Evolutionary conservation across 2,113 vertebrate genomes (phyloP).

Genomic region (Nicator chloris): DNA sequence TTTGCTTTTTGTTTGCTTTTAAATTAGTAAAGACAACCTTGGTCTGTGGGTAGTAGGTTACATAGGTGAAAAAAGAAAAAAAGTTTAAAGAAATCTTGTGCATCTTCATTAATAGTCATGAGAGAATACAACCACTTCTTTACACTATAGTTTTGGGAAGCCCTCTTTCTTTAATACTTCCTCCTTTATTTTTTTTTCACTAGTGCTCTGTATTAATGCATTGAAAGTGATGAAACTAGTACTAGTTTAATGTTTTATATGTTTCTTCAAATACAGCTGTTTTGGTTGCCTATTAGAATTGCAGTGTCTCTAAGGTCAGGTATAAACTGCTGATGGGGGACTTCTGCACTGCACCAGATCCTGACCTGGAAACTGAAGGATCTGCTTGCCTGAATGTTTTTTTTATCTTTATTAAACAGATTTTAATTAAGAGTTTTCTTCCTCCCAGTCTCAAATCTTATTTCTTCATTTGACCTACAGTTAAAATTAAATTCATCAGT

Average conservation of each 20-base stretch:
- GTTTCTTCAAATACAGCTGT: not conserved
- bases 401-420: not conserved
- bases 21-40: not conserved
- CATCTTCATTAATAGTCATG: not conserved
- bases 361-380: not conserved
- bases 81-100: not conserved
- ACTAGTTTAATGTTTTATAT: not conserved
- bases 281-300: not conserved
- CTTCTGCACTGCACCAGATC: not conserved
- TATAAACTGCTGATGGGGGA: not conserved
- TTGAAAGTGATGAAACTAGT: not conserved
- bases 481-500: slow-evolving; percentile 3
- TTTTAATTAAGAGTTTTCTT: not conserved
- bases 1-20: not conserved
- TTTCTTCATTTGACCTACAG: not conserved
- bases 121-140: not conserved
- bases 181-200: not conserved
- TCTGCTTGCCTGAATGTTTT: not conserved
- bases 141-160: not conserved
- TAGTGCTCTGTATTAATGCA: not conserved
- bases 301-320: not conserved
- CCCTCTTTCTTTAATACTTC: not conserved
- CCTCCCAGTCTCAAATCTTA: not conserved
- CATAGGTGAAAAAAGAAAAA: not conserved
- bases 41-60: not conserved